Percentiles rank a stretch among this genome's conserved stretches.
Evolutionary conservation across 2,113 vertebrate genomes (phyloP).

Genomic region (Coryphaenoides rupestris): DNA sequence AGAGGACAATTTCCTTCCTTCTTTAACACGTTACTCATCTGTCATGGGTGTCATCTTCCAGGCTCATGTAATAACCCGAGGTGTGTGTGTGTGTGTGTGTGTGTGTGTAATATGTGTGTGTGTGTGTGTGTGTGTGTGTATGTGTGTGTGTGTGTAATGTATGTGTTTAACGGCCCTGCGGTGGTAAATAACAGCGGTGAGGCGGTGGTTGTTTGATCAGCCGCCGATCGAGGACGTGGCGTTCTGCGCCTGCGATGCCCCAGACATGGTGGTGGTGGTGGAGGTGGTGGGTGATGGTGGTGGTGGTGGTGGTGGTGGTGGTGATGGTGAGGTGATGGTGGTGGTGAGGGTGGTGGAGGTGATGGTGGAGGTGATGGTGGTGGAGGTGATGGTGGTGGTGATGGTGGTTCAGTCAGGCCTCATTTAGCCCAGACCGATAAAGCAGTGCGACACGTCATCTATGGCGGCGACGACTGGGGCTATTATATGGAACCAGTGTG

Average conservation of each 20-base stretch:
- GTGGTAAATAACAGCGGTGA: conserved; percentile 61
- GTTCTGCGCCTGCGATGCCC: conserved; percentile 42
- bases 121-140: conserved; percentile 32
- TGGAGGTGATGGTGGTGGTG: conserved; percentile 65
- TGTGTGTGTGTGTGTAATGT: conserved; percentile 7
- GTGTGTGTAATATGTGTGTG: conserved; percentile 21
- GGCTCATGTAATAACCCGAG: conserved; percentile 44
- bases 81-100: conserved; percentile 8
- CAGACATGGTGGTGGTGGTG: conserved; percentile 58
- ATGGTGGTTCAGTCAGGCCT: conserved; percentile 72
- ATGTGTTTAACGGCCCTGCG: too few species aligned
- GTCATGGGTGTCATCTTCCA: conserved; percentile 64
- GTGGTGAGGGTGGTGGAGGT: conserved; percentile 69
- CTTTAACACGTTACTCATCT: conserved; percentile 63
- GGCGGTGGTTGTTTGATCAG: conserved; percentile 56
- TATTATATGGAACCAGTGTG: too few species aligned
- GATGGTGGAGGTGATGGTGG: conserved; percentile 66
- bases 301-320: conserved; percentile 70
- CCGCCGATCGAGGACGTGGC: conserved; percentile 58
- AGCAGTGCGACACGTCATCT: conserved; percentile 10
- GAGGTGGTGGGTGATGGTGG: conserved; percentile 65
- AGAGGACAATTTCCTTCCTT: conserved; percentile 69
- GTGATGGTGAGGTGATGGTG: conserved; percentile 64
- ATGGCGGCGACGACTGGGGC: conserved; percentile 60
- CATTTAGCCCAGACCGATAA: conserved; percentile 75